These are phyloP conservation scores for Drosophila kikkawai DNA, from an alignment of 1,140 invertebrate genomes.

Conservation along the genomic window DNA sequence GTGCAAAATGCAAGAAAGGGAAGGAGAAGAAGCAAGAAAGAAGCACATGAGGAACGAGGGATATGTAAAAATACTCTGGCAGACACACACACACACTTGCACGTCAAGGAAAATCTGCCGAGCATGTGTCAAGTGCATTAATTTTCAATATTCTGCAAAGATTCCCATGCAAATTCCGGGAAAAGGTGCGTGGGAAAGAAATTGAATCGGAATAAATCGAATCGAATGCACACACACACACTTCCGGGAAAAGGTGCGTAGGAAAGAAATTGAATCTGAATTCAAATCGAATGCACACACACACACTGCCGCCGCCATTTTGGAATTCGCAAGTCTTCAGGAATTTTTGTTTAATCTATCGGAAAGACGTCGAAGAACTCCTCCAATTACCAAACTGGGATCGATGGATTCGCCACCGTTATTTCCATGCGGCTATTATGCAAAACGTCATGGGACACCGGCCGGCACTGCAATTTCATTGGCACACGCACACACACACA, in stretches of 20 bases:
- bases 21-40: constrained; percentile 9
- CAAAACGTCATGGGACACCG: constrained; percentile 39
- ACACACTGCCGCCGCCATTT: constrained; percentile 64
- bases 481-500: constrained; percentile 1
- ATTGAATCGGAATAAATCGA: constrained; percentile 15
- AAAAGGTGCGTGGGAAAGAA: constrained; percentile 7
- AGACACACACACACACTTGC: constrained; percentile 24
- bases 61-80: constrained; percentile 75
- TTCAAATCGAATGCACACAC: constrained; percentile 13
- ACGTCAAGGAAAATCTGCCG: constrained; percentile 35
- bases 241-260: too few species aligned
- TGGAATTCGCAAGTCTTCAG: constrained; percentile 47
- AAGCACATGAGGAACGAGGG: constrained; percentile 40
- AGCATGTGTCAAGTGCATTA: constrained; percentile 40
- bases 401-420: constrained; percentile 15
- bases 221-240: constrained; percentile 14
- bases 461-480: constrained; percentile 30
- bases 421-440: constrained; percentile 40
- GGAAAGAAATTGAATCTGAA: constrained; percentile 10
- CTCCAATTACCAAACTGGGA: background rate
- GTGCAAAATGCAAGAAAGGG: constrained; percentile 56
- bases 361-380: background rate
- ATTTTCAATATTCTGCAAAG: constrained; percentile 14
- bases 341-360: constrained; percentile 14
- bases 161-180: constrained; percentile 4